These are phyloP conservation scores for Melanogrammus aeglefinus DNA, from an alignment of 2,797 vertebrate species.

Conservation along the genomic window DNA sequence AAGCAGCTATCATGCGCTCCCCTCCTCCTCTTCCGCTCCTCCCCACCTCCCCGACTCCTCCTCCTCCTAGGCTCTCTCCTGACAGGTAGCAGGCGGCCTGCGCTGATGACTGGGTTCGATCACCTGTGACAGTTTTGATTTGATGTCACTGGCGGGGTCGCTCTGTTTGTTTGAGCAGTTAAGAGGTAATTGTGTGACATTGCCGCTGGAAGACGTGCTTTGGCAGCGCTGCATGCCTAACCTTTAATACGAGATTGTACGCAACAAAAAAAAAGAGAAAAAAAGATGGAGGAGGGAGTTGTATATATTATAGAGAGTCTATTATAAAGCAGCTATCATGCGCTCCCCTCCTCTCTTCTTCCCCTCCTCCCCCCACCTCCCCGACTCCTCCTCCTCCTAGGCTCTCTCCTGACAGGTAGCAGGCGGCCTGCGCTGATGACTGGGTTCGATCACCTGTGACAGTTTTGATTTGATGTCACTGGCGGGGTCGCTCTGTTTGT, in stretches of 20 bases:
- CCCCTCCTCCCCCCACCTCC: slow-evolving; percentile 24
- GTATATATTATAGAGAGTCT: slow-evolving; percentile 96
- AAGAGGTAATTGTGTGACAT: slow-evolving; percentile 99
- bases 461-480: slow-evolving; percentile 99
- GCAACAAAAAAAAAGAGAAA: slow-evolving; percentile 40
- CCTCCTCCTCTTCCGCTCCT: slow-evolving; percentile 54
- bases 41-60: slow-evolving; percentile 35
- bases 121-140: slow-evolving; percentile 99
- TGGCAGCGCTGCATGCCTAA: slow-evolving; percentile 59
- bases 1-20: slow-evolving; percentile 75
- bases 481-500: slow-evolving; percentile 95
- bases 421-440: slow-evolving; percentile 84
- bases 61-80: slow-evolving; percentile 64
- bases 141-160: slow-evolving; percentile 95
- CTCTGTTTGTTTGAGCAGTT: slow-evolving; percentile 99
- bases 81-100: slow-evolving; percentile 76
- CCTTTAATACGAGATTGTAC: too few relatives aligned
- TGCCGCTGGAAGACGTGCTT: slow-evolving; percentile 83
- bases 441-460: slow-evolving; percentile 99
- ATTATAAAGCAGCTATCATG: slow-evolving; percentile 83
- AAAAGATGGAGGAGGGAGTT: slow-evolving; percentile 68
- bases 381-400: slow-evolving; percentile 51
- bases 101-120: slow-evolving; percentile 98
- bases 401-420: slow-evolving; percentile 77
- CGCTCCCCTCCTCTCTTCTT: slow-evolving; percentile 62